A percentile compares a stretch with the other conserved stretches of the same genome.
phyloP scores from a whole-genome alignment of 1,140 invertebrate genomes.

The Camponotus floridanus region DNA sequence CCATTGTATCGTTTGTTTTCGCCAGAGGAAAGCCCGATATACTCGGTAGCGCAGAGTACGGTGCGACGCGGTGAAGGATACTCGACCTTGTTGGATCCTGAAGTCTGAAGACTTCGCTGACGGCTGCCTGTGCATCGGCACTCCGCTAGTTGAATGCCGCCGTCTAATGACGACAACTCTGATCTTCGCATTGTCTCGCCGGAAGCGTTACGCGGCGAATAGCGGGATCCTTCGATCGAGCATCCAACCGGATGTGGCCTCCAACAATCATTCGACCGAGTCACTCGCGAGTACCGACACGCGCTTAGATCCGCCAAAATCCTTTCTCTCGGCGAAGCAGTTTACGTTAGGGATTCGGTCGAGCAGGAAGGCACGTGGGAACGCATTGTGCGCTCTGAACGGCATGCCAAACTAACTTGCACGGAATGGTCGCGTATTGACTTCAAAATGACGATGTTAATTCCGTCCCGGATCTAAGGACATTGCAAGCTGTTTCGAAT shows the following conservation, averaged over 20 bases:
- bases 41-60: slow-evolving; percentile 22
- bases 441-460: slow-evolving; percentile 55
- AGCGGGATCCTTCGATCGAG: slow-evolving; percentile 49
- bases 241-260: slow-evolving; percentile 50
- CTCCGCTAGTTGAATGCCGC: slow-evolving; percentile 33
- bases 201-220: slow-evolving; percentile 30
- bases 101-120: slow-evolving; percentile 43
- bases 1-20: slow-evolving; percentile 65
- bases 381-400: slow-evolving; percentile 18
- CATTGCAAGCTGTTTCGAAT: slow-evolving; percentile 4
- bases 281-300: slow-evolving; percentile 26
- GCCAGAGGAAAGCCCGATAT: slow-evolving; percentile 57
- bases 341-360: slow-evolving; percentile 37
- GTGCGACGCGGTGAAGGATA: not conserved
- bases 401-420: slow-evolving; percentile 41
- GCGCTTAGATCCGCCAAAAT: slow-evolving; percentile 37
- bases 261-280: not conserved
- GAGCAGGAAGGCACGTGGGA: slow-evolving; percentile 31
- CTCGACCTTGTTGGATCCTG: slow-evolving; percentile 40
- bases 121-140: slow-evolving; percentile 17
- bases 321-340: slow-evolving; percentile 37
- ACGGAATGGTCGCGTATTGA: slow-evolving; percentile 28
- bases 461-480: not conserved
- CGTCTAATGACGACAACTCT: slow-evolving; percentile 59
- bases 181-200: slow-evolving; percentile 68